These are phyloP conservation scores for Hybos culiciformis DNA, from an alignment of 2,888 invertebrate genomes.

Conservation along the genomic window DNA sequence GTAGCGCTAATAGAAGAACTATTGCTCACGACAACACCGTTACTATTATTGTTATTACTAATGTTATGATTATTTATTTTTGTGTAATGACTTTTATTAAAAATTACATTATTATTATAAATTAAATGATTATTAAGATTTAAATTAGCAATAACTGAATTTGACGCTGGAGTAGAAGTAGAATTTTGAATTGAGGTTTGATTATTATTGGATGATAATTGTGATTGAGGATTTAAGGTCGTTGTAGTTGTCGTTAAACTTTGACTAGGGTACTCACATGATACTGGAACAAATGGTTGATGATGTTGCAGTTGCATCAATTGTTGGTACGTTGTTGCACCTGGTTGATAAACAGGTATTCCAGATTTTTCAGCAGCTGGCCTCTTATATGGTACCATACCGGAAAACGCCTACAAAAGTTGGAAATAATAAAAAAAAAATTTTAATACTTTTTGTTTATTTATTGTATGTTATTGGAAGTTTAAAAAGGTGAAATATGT, in stretches of 20 bases:
- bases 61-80: slow-evolving; percentile 12
- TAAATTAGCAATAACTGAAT: slow-evolving; percentile 23
- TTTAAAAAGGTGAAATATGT: no score
- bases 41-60: slow-evolving; percentile 16
- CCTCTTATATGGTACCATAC: slow-evolving; percentile 91
- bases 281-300: slow-evolving; percentile 97
- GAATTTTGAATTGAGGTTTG: slow-evolving; percentile 12
- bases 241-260: slow-evolving; percentile 26
- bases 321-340: slow-evolving; percentile 84
- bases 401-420: slow-evolving; percentile 72
- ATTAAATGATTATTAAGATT: slow-evolving; percentile 6
- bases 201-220: slow-evolving; percentile 11
- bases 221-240: slow-evolving; percentile 19
- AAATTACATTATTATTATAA: not conserved
- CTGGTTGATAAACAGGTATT: slow-evolving; percentile 89
- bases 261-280: slow-evolving; percentile 76
- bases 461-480: no score
- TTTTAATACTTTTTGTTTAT: no score
- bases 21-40: slow-evolving; percentile 20
- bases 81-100: slow-evolving; percentile 12
- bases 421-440: slow-evolving; percentile 16
- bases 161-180: slow-evolving; percentile 36
- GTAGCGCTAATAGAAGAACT: slow-evolving; percentile 10
- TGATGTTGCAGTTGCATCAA: slow-evolving; percentile 81
- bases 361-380: slow-evolving; percentile 94